phyloP scores from a whole-genome alignment of 2,113 vertebrate genomes.

The western clawed frog (Xenopus tropicalis) region DNA sequence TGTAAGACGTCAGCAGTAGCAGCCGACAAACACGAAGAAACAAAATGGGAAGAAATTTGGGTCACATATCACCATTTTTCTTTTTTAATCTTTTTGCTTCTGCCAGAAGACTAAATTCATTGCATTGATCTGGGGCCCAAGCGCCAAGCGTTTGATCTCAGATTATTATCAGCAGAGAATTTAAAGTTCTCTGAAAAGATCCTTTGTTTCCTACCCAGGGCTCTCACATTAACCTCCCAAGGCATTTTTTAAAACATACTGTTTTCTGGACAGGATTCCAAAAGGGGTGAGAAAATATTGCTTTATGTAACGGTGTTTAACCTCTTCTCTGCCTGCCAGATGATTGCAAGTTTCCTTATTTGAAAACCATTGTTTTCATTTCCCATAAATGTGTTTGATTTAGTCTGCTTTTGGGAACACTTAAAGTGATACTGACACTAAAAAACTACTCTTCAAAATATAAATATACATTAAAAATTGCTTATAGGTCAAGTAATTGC shows the following conservation, averaged over 20 bases:
- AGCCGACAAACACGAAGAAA: not conserved
- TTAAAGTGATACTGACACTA: no score
- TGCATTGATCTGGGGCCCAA: constrained; percentile 39
- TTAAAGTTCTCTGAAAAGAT: constrained; percentile 40
- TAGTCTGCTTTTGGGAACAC: no score
- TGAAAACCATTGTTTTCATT: no score
- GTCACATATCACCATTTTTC: constrained; percentile 37
- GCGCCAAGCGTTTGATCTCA: constrained; percentile 40
- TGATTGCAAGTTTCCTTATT: no score
- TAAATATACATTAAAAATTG: no score
- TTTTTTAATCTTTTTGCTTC: constrained; percentile 19
- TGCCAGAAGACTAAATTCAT: constrained; percentile 40
- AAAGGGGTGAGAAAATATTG: constrained; percentile 36
- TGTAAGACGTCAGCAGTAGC: constrained; percentile 5
- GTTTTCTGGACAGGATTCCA: constrained; percentile 23
- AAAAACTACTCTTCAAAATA: no score
- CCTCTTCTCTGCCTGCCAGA: not conserved
- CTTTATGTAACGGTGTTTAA: constrained; percentile 26
- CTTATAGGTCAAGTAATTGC: no score
- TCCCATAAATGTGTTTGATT: no score
- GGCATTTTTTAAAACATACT: constrained; percentile 24
- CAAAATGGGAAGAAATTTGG: constrained; percentile 33
- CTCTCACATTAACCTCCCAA: constrained; percentile 23
- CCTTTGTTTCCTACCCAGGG: constrained; percentile 37
- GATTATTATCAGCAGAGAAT: constrained; percentile 34